Conservation (phyloP, 2,113 vertebrate species). For the Oenanthe oenanthe region DNA sequence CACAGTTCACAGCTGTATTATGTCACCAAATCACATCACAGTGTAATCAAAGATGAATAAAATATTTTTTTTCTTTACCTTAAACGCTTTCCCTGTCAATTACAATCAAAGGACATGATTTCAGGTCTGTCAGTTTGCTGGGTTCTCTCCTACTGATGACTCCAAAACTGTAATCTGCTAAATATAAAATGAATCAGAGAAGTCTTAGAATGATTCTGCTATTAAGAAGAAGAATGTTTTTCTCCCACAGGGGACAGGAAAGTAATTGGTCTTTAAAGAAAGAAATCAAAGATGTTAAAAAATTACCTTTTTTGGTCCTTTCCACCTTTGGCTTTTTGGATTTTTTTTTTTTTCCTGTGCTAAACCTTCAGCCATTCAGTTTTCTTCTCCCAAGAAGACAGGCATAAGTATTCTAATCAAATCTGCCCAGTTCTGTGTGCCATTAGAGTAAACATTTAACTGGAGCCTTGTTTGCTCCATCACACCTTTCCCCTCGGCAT, state of each 20-base stretch:
- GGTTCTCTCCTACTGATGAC: conserved; percentile 81
- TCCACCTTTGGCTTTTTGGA: conserved; percentile 16
- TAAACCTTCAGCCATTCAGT: conserved; percentile 34
- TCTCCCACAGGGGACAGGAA: conserved; percentile 77
- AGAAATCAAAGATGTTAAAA: conserved; percentile 79
- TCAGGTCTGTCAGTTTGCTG: conserved; percentile 79
- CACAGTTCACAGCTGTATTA: conserved; percentile 86
- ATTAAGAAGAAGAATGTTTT: conserved; percentile 80
- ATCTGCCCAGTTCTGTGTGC: conserved; percentile 41
- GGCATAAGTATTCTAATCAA: conserved; percentile 66
- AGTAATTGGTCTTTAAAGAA: conserved; percentile 85
- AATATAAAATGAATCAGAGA: conserved; percentile 84
- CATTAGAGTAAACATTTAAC: conserved; percentile 73
- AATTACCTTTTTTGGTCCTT: conserved; percentile 70
- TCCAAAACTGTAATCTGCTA: conserved; percentile 84
- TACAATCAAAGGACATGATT: conserved; percentile 92
- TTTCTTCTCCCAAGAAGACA: conserved; percentile 56
- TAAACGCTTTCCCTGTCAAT: conserved; percentile 89
- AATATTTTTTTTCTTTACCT: conserved; percentile 84
- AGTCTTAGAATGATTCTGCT: conserved; percentile 83
- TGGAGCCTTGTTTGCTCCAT: conserved; percentile 50
- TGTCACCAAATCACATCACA: conserved; percentile 89
- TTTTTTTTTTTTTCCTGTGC: neutral
- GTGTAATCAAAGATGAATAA: conserved; percentile 88
- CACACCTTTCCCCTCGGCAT: conserved; percentile 32